phyloP scores from a whole-genome alignment of 1,140 invertebrate species.

The Heliconius nattereri region DNA sequence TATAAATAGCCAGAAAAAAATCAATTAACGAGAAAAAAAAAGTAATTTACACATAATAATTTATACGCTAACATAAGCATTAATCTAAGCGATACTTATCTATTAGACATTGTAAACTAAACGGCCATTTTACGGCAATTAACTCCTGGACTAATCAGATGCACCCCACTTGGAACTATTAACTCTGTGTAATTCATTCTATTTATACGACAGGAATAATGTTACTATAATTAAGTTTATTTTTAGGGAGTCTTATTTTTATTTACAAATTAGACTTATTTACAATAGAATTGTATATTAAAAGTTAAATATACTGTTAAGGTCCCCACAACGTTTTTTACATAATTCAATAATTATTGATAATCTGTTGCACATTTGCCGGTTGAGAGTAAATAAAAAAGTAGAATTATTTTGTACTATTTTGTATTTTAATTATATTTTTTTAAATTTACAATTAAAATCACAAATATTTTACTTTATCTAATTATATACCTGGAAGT shows the following conservation, averaged over 20 bases:
- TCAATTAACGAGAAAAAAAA: neutral
- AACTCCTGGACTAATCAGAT: conserved; percentile 65
- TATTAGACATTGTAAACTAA: conserved; percentile 60
- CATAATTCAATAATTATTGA: no score
- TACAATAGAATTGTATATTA: no score
- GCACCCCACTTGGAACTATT: conserved; percentile 55
- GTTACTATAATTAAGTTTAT: neutral
- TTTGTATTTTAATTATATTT: no score
- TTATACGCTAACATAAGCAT: conserved; percentile 18
- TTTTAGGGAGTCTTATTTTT: neutral
- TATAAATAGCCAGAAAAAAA: neutral
- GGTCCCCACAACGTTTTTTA: no score
- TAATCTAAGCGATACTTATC: conserved; percentile 44
- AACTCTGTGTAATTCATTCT: conserved; percentile 17
- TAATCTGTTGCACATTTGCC: no score
- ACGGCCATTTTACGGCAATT: conserved; percentile 72
- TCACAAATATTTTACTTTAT: no score
- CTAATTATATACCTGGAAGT: no score
- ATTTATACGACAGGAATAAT: neutral
- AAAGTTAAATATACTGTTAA: no score
- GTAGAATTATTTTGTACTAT: no score
- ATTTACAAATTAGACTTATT: neutral
- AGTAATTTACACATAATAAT: conserved; percentile 26
- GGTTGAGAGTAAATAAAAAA: no score
- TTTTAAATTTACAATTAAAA: no score